These are phyloP conservation scores for Aradophagus sp. DNA, from an alignment of 1,140 invertebrate genomes.

Conservation along the genomic window DNA sequence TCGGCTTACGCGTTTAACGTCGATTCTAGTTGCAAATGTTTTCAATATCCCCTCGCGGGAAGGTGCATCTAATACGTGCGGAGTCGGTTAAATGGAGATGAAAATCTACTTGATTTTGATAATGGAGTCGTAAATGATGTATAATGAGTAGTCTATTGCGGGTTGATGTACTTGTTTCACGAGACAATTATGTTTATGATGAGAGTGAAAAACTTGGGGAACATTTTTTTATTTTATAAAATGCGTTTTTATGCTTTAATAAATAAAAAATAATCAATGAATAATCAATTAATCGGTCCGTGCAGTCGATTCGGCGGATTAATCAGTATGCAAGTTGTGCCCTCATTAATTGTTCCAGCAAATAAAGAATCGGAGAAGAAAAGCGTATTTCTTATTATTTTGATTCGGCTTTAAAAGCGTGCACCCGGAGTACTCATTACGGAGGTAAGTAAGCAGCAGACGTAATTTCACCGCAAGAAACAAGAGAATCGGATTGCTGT, in stretches of 20 bases:
- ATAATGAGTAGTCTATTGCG: no score
- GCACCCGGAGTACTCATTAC: slow-evolving; percentile 34
- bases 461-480: slow-evolving; percentile 58
- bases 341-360: slow-evolving; percentile 10
- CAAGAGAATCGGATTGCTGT: slow-evolving; percentile 58
- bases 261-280: slow-evolving; percentile 4
- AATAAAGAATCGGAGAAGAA: slow-evolving; percentile 16
- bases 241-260: not conserved
- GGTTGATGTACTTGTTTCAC: no score
- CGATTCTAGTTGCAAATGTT: no score
- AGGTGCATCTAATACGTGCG: no score
- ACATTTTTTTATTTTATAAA: no score
- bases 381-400: slow-evolving; percentile 25
- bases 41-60: no score
- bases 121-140: no score
- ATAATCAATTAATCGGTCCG: slow-evolving; percentile 7
- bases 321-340: slow-evolving; percentile 13
- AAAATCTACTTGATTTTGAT: no score
- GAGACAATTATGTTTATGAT: no score
- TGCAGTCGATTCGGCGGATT: slow-evolving; percentile 14
- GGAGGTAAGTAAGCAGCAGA: slow-evolving; percentile 36
- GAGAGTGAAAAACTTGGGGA: no score
- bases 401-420: slow-evolving; percentile 27
- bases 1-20: no score
- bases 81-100: no score